Evolutionary conservation across 2,113 vertebrate species (phyloP), one percentile per base, ranked within the genome.

Genomic region (Zapornia atra): DNA sequence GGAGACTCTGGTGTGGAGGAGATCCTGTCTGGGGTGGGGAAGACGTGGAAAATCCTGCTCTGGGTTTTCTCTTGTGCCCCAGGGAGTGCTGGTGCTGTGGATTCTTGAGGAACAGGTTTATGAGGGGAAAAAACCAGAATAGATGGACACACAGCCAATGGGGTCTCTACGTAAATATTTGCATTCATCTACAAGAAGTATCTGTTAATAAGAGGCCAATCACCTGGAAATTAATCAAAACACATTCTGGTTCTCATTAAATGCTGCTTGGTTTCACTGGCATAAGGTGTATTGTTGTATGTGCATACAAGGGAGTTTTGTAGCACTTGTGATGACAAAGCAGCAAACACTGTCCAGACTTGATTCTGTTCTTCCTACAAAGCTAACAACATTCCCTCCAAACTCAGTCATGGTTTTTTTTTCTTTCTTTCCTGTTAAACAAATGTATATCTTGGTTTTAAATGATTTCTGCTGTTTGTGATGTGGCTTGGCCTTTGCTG

Each of bases 331-430:
- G 92, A 82, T 93, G 93, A 93, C 93, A 90, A 28, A 60, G 92
- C 22, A 83, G 90, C 94, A 92, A 94, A 93, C 92, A 40, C 76
- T 94, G 92, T 95, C 92, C 96, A 88, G 93, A 71, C 92, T 68
- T 81, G 92, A 82, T 76, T 90, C 85, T 51, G 68, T 64, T 51
- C 93, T 88, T 85, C 68, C 93, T 22, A 40, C 79, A 71, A 28
- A 88, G 82, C 80, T 92, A 68, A 68, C 42, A 26, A 11, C 88
- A 75, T 93, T 94, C 92, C 76, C 96, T 83, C 86, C 68, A 53
- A 76, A 75, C 68, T 56, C 93, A 6, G 68, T 36, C 90, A 64
- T 38, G 64, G 42, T 15, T 4, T 44, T 44, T 44, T 31, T 60
- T 42, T 59, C 66, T 73, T 40, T 77, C 64, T 63, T 93, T 70